Evolutionary conservation across 2,113 vertebrate species (phyloP).

Genomic region (Psophia crepitans): DNA sequence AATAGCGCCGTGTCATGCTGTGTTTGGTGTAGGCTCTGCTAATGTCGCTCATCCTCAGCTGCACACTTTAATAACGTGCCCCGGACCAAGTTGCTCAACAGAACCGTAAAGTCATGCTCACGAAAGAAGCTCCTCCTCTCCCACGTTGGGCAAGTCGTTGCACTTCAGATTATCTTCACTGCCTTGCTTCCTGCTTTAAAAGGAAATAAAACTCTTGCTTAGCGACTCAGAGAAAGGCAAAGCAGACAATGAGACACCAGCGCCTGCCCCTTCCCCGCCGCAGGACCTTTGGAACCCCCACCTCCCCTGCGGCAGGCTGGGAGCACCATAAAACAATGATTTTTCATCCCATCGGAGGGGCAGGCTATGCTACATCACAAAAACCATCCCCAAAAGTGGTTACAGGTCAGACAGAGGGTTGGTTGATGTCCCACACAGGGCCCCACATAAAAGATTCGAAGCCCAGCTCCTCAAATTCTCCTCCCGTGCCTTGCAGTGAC

Average conservation of each 20-base stretch:
- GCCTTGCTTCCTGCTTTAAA: conserved; percentile 85
- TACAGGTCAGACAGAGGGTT: not conserved
- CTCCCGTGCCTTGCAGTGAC: not conserved
- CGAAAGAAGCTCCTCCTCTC: conserved; percentile 86
- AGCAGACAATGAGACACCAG: not conserved
- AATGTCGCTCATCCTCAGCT: not conserved
- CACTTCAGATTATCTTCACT: conserved; percentile 82
- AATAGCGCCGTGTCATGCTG: conserved; percentile 35
- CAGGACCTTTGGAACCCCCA: not conserved
- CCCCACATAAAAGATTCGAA: not conserved
- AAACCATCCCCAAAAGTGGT: not conserved
- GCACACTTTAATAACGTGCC: not conserved
- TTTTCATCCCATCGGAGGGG: not conserved
- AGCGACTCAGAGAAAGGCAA: not conserved
- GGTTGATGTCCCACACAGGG: not conserved
- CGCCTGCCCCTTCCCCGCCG: not conserved
- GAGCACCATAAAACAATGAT: not conserved
- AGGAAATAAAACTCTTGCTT: conserved; percentile 11
- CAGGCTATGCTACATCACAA: not conserved
- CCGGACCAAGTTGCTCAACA: not conserved
- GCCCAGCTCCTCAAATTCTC: not conserved
- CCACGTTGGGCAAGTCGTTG: conserved; percentile 81
- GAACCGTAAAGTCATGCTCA: conserved; percentile 63
- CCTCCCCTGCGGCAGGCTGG: not conserved
- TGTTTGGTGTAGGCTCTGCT: conserved; percentile 33